Conservation (phyloP, 1,140 invertebrate species). For the Drosophila pseudoobscura region DNA sequence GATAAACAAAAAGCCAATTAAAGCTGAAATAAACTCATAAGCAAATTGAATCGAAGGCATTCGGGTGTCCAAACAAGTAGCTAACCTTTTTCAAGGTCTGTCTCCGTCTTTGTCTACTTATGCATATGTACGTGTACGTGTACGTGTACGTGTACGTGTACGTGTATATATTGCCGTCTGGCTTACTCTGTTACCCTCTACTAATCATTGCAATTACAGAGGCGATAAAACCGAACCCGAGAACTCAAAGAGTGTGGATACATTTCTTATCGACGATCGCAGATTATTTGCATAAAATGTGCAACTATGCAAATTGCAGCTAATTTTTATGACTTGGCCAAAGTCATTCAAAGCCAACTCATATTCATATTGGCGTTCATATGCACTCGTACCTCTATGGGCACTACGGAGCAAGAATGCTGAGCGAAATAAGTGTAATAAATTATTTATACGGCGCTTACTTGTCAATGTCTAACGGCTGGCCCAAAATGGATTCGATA, state of each 20-base stretch:
- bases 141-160: no score
- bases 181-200: conserved; percentile 9
- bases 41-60: conserved; percentile 42
- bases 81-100: conserved; percentile 68
- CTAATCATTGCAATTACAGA: conserved; percentile 76
- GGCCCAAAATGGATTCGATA: conserved; percentile 39
- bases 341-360: conserved; percentile 59
- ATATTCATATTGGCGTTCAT: conserved; percentile 34
- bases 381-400: neutral
- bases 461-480: neutral
- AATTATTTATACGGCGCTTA: conserved; percentile 43
- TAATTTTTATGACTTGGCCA: conserved; percentile 74
- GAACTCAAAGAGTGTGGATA: conserved; percentile 36
- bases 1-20: conserved; percentile 47
- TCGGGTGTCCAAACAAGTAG: conserved; percentile 30
- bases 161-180: neutral
- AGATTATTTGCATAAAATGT: conserved; percentile 73
- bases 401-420: conserved; percentile 30
- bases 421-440: conserved; percentile 43
- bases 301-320: conserved; percentile 73
- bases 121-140: no score
- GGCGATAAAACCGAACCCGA: conserved; percentile 62
- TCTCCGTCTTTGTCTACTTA: neutral
- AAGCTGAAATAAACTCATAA: conserved; percentile 24
- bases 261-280: conserved; percentile 66